Evolutionary conservation across 2,113 vertebrate species (phyloP), one percentile per base, ranked within the genome.

Genomic region (Actenoides lindsayi): DNA sequence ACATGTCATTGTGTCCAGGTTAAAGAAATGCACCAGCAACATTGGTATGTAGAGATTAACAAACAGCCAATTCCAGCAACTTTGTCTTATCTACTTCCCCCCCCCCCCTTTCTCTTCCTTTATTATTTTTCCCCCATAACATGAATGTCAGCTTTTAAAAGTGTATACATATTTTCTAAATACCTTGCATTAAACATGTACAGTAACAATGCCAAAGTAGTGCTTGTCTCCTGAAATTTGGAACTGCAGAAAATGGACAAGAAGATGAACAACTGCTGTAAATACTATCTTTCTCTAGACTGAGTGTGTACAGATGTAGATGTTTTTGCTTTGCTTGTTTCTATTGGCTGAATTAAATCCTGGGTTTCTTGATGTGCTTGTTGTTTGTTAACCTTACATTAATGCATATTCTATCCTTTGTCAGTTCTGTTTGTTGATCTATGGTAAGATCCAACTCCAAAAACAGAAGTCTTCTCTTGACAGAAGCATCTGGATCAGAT

Each of bases 281-380:
- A 90, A 90, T 88, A 86, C 68, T 87, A 63, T 64, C 51, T 76
- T 93, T 73, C 5, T 5, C 11, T 23, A 89, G n/a, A 67, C 25
- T 51, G 37, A 78, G 20, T 80, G 35, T 78, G 39, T 76, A 37
- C 59, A 28, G n/a, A n/a, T 37, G 17, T 46, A 83, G 44, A 68
- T 68, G 71, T 69, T 91, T 88, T 84, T 68, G 48, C 35, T 93
- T 92, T 92, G 41, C 31, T 94, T 90, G 19, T 87, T 96, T 95
- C 59, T 64, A 31, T 68, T 93, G 71, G n/a, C 53, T 65, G 69
- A 64, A 65, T 69, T 64, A 0, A 0, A 48, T 90, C 42, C 51
- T 56, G 73, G 11, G 5, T 92, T 83, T 87, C 88, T 81, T 39
- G 31, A 67, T 28, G 51, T 63, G 33, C 42, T 51, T 81, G 12